Base-by-base conservation (phyloP, 2,888 invertebrate species). In the Xestobium rufovillosum region DNA sequence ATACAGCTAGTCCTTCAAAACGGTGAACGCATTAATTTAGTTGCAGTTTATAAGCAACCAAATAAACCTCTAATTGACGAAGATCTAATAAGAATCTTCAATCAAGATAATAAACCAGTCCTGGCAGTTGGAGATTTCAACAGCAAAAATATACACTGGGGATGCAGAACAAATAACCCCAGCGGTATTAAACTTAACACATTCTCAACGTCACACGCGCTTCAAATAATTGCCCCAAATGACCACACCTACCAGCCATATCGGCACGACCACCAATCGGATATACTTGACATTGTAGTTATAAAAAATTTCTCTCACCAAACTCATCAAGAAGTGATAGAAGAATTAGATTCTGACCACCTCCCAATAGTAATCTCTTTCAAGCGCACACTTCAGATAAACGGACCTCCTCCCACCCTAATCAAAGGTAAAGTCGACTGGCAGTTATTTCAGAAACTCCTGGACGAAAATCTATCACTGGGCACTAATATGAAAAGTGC, bases 401-500 rank as follows among this genome's bases (percentile, higher is more conserved):
- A n/a, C 23, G n/a, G n/a, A 19, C 6, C 23, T 8, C n/a, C 23
- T 8, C n/a, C 23, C n/a, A 19, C n/a, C 6, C 23, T 8, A 6
- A 19, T n/a, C 6, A 19, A 19, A 19, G n/a, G 23, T 19, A 19
- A 19, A 19, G n/a, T 19, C 6, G n/a, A 19, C 23, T n/a, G 23
- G 23, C 6, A 19, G n/a, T 8, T 19, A 19, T 19, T 19, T n/a
- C 6, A 19, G 23, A 19, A n/a, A n/a, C n/a, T n/a, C n/a, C n/a
- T n/a, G n/a, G n/a, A n/a, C n/a, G n/a, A n/a, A n/a, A n/a, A n/a
- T n/a, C n/a, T n/a, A n/a, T n/a, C n/a, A n/a, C n/a, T n/a, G n/a
- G n/a, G n/a, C n/a, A n/a, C 23, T 6, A 19, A 19, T 19, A 19
- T 19, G 23, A 19, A 19, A 19, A 19, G 23, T 19, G 23, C 23